Evolutionary conservation across 2,797 vertebrate genomes (phyloP).

Genomic region (Nasua narica): DNA sequence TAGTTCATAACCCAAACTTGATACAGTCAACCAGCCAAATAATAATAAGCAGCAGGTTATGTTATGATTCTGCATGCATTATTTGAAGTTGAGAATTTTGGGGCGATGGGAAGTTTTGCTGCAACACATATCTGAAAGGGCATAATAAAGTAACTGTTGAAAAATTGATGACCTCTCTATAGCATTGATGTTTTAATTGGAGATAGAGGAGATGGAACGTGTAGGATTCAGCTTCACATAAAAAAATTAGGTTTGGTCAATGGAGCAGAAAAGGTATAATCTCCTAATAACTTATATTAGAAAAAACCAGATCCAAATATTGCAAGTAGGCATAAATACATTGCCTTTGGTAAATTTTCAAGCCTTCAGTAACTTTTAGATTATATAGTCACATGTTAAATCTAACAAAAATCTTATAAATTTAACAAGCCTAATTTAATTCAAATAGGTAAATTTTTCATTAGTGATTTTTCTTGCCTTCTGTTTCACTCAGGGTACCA

Average conservation of each 20-base stretch:
- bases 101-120: neutral
- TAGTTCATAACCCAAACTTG: neutral
- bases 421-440: neutral
- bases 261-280: conserved; percentile 16
- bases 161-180: neutral
- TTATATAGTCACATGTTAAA: neutral
- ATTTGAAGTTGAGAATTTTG: neutral
- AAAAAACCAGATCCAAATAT: neutral
- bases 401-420: neutral
- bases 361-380: neutral
- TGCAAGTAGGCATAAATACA: neutral
- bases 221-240: neutral
- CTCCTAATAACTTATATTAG: neutral
- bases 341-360: neutral
- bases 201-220: neutral
- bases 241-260: neutral
- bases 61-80: neutral
- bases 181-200: conserved; percentile 43
- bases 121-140: neutral
- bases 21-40: neutral
- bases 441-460: neutral
- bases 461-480: neutral
- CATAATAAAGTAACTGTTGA: conserved; percentile 34
- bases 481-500: neutral
- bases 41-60: neutral